Conservation (phyloP, 2,888 invertebrate species). For the Leptinotarsa tumamoca region DNA sequence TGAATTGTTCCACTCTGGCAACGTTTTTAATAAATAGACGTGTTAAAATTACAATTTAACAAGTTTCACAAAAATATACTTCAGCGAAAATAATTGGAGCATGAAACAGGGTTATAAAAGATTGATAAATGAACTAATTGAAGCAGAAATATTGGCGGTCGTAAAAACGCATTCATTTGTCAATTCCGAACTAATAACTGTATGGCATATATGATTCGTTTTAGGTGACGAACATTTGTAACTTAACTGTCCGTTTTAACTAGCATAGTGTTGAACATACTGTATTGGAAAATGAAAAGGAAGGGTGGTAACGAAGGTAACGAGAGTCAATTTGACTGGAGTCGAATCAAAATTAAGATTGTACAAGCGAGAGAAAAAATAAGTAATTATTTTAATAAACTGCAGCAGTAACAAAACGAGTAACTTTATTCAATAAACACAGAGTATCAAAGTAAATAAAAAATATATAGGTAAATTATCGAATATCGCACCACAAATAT, state of each 20-base stretch:
- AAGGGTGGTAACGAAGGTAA: too few species aligned
- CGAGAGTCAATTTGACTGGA: too few species aligned
- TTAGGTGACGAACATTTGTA: not conserved
- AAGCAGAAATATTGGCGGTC: slow-evolving; percentile 31
- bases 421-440: too few species aligned
- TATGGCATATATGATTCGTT: slow-evolving; percentile 20
- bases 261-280: not conserved
- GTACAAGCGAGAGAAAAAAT: too few species aligned
- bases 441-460: too few species aligned
- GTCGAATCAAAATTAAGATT: too few species aligned
- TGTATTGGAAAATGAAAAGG: not conserved
- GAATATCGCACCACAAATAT: too few species aligned
- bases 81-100: slow-evolving; percentile 37
- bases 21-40: slow-evolving; percentile 46
- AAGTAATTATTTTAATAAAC: too few species aligned
- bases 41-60: slow-evolving; percentile 43
- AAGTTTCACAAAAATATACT: slow-evolving; percentile 35
- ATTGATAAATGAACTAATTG: slow-evolving; percentile 34
- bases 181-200: slow-evolving; percentile 24
- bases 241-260: not conserved
- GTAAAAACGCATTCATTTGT: slow-evolving; percentile 36
- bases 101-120: slow-evolving; percentile 28
- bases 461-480: too few species aligned
- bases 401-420: too few species aligned
- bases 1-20: slow-evolving; percentile 47